Percentiles rank a stretch among this genome's conserved stretches.
These are phyloP conservation scores for Unio delphinus DNA, from an alignment of 2,888 invertebrate genomes.

Conservation along the genomic window DNA sequence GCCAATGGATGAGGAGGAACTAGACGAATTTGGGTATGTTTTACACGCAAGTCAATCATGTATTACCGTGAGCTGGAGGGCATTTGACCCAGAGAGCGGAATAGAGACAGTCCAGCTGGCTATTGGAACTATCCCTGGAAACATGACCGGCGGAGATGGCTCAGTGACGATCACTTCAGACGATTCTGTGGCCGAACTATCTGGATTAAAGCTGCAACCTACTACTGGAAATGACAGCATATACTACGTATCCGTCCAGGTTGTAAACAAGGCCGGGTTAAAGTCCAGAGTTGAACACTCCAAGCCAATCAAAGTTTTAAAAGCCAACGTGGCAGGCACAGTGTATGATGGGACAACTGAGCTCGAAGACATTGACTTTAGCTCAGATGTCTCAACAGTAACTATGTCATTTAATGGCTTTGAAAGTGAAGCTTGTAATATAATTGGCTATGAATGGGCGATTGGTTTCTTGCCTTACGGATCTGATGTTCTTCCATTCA, in stretches of 20 bases:
- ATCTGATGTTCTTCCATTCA: conserved; percentile 48
- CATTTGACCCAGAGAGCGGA: conserved; percentile 46
- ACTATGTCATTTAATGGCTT: conserved; percentile 53
- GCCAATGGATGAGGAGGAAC: conserved; percentile 42
- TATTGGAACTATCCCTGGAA: conserved; percentile 23
- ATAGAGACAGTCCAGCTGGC: conserved; percentile 32
- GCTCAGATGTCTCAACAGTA: conserved; percentile 42
- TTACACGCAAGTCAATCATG: conserved; percentile 41
- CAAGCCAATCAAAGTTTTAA: conserved; percentile 33
- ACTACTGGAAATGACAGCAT: conserved; percentile 1
- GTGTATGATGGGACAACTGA: conserved; percentile 47
- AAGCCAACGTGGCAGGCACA: conserved; percentile 42
- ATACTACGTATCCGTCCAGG: conserved; percentile 37
- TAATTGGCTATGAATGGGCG: conserved; percentile 52
- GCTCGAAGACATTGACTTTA: conserved; percentile 36
- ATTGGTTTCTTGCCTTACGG: conserved; percentile 46
- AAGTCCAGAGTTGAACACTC: conserved; percentile 23
- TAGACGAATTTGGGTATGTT: conserved; percentile 32
- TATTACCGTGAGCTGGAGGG: conserved; percentile 40
- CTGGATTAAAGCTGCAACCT: conserved; percentile 25
- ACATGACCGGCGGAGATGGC: conserved; percentile 4
- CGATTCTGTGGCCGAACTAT: conserved; percentile 20
- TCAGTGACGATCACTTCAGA: conserved; percentile 12
- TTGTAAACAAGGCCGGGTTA: conserved; percentile 41
- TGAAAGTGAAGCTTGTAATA: conserved; percentile 51